Percentiles rank a stretch among this genome's conserved stretches.
Evolutionary conservation across 2,888 invertebrate species (phyloP).

Genomic region (Drosophila subquinaria): DNA sequence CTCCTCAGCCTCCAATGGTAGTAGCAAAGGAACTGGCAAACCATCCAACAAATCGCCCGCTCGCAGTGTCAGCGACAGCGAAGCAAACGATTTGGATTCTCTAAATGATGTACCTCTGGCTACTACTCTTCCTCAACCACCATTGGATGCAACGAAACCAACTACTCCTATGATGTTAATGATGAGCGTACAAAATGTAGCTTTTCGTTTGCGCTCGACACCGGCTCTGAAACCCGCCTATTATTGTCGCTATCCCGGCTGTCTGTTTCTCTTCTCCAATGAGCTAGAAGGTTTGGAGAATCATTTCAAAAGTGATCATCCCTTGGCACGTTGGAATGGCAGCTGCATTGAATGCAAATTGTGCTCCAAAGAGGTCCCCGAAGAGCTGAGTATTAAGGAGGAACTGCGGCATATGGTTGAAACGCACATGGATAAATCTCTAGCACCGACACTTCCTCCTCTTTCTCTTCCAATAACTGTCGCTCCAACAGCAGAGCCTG

Average conservation of each 20-base stretch:
- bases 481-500: neutral
- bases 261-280: slow-evolving; percentile 81
- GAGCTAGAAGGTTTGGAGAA: slow-evolving; percentile 80
- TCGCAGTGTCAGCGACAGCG: slow-evolving; percentile 18
- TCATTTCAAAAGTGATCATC: slow-evolving; percentile 83
- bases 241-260: slow-evolving; percentile 79
- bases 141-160: neutral
- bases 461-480: neutral
- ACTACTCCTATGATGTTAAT: neutral
- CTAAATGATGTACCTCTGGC: neutral
- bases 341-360: slow-evolving; percentile 86
- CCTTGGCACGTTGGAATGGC: slow-evolving; percentile 87
- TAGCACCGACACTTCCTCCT: neutral
- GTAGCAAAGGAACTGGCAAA: neutral
- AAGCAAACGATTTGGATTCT: slow-evolving; percentile 8
- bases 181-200: slow-evolving; percentile 73
- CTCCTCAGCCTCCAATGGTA: neutral
- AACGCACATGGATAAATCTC: slow-evolving; percentile 48
- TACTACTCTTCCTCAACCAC: neutral
- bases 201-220: slow-evolving; percentile 41
- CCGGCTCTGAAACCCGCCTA: slow-evolving; percentile 54
- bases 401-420: slow-evolving; percentile 82
- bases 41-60: neutral
- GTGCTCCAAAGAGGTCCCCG: slow-evolving; percentile 17
- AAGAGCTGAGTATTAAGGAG: slow-evolving; percentile 19